phyloP scores from a whole-genome alignment of 1,140 invertebrate species.

The Drosophila truncata region DNA sequence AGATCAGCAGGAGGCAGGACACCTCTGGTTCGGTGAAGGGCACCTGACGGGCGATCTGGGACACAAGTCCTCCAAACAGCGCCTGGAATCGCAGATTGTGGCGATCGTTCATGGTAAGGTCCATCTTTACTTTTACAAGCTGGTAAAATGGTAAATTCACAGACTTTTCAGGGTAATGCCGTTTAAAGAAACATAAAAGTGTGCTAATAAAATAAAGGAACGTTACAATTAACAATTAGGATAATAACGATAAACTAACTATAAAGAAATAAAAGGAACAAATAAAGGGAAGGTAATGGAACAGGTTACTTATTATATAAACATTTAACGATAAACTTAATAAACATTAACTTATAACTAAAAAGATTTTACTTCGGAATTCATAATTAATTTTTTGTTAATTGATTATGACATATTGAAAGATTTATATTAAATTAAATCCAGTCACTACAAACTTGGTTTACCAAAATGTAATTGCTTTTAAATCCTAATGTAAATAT shows the following conservation, averaged over 20 bases:
- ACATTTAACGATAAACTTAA: not conserved
- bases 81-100: constrained; percentile 26
- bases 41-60: constrained; percentile 15
- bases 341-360: not conserved
- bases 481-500: not conserved
- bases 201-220: not conserved
- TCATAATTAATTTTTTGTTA: not conserved
- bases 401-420: too few species aligned
- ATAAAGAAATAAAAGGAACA: not conserved
- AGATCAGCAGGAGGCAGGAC: constrained; percentile 32
- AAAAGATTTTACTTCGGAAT: too few species aligned
- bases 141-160: not conserved
- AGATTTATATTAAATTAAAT: not conserved
- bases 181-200: not conserved
- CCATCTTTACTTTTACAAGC: constrained; percentile 16
- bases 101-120: constrained; percentile 27
- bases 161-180: not conserved
- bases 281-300: not conserved
- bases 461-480: not conserved
- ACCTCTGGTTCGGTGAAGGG: constrained; percentile 30
- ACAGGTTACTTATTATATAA: not conserved
- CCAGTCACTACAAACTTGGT: not conserved
- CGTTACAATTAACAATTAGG: not conserved
- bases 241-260: too few species aligned
- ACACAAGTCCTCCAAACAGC: not conserved